These are phyloP conservation scores for Hozukius guyotensis DNA, from an alignment of 2,797 vertebrate genomes.

Conservation along the genomic window DNA sequence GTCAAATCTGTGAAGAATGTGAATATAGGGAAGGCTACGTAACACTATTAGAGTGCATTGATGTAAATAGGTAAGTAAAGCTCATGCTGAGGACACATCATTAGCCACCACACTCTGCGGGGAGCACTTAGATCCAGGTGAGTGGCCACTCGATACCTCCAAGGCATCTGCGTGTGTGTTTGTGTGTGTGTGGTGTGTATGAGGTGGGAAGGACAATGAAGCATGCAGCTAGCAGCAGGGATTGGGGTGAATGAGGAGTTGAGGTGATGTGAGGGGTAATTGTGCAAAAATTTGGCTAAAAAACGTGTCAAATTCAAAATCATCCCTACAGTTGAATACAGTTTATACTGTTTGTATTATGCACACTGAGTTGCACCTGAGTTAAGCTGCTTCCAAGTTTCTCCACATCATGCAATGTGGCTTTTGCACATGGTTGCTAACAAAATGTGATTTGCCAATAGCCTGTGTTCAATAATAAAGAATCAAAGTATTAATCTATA, in stretches of 20 bases:
- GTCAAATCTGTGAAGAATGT: conserved; percentile 28
- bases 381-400: background rate
- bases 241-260: conserved; percentile 59
- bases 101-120: conserved; percentile 75
- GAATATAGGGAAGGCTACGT: conserved; percentile 14
- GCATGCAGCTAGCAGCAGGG: conserved; percentile 76
- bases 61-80: conserved; percentile 84
- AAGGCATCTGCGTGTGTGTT: conserved; percentile 56
- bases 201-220: conserved; percentile 67
- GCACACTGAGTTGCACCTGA: background rate
- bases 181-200: conserved; percentile 2
- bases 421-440: background rate
- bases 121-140: conserved; percentile 81
- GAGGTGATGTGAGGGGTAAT: conserved; percentile 58
- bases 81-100: conserved; percentile 82
- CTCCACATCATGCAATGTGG: conserved; percentile 66
- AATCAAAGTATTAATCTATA: background rate
- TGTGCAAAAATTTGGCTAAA: conserved; percentile 40
- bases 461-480: background rate
- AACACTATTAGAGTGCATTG: conserved; percentile 50
- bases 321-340: background rate
- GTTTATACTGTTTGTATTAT: background rate
- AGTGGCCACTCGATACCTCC: conserved; percentile 72
- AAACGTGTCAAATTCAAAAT: conserved; percentile 23
- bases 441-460: background rate